These are phyloP conservation scores for Muntiacus reevesi DNA, from an alignment of 2,113 vertebrate species.

Conservation along the genomic window DNA sequence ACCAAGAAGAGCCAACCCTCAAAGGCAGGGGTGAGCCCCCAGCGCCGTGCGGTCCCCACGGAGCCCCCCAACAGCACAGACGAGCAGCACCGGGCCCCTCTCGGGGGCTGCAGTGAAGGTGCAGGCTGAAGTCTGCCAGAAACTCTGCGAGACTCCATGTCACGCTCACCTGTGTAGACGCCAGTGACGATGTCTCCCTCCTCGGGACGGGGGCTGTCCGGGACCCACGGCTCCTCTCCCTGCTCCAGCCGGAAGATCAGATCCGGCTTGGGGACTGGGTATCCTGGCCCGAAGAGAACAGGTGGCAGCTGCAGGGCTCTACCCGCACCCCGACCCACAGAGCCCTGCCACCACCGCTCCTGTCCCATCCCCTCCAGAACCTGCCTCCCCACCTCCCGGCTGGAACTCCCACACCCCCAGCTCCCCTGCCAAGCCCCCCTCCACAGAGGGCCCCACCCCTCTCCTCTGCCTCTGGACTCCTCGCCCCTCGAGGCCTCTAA, in stretches of 20 bases:
- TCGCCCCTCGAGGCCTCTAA: background rate
- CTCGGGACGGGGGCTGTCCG: constrained; percentile 59
- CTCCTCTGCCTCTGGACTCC: background rate
- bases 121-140: background rate
- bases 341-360: background rate
- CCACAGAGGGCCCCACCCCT: too few relatives aligned
- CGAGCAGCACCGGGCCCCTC: background rate
- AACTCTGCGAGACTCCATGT: rapidly evolving
- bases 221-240: constrained; percentile 70
- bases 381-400: background rate
- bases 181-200: constrained; percentile 74
- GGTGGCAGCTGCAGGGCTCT: background rate
- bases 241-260: constrained; percentile 69
- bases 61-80: background rate
- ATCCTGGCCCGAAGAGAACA: constrained; percentile 49
- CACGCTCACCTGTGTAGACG: constrained; percentile 69
- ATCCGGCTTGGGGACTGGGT: constrained; percentile 72
- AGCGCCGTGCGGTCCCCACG: rapidly evolving
- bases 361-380: background rate
- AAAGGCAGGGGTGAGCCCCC: background rate
- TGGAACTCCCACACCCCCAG: background rate
- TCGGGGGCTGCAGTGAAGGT: background rate
- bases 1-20: background rate
- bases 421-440: background rate
- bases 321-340: rapidly evolving